Evolutionary conservation across 2,113 vertebrate species (phyloP), one percentile per base, ranked within the genome.

Genomic region (Carlito syrichta): DNA sequence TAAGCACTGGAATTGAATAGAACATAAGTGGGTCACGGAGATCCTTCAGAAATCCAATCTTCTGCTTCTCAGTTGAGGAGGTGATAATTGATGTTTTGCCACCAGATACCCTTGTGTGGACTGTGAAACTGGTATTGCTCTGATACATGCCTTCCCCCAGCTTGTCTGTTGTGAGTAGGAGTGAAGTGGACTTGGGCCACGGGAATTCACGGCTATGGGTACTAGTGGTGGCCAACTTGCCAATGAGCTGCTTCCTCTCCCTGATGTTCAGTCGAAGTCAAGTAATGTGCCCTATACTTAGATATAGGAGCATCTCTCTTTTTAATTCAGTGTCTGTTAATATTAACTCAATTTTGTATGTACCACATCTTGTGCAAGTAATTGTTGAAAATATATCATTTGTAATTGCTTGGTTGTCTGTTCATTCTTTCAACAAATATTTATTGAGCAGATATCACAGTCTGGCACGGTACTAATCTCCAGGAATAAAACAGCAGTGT

Each of bases 51-150:
- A 97, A 98, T 92, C 92, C 91, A 97, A 92, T 96, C 98, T 98
- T 97, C 96, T 97, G 84, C 87, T 97, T 97, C 91, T 97, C 96
- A 97, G 97, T 76, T 95, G 89, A 92, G 89, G 91, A 97, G 88
- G 97, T 96, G 97, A 98, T 98, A 98, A 98, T 98, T 98, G 98
- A 97, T 96, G 73, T 97, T 96, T 97, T 90, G 73, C 71, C 95
- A 96, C 93, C 83, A 93, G 89, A 90, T 82, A 85, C 81, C 83
- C 91, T 12, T 66, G 25, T 89, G 95, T 85, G 89, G 93, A 63
- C 35, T 71, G 40, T 60, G 52, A 54, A 52, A 68, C 52, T 60
- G 40, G 38, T 20, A 7, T 32, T 58, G 52, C 56, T 69, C 40
- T 62, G 20, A 23, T 16, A 17, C 40, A 5, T 38, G 23, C 30